A percentile compares a stretch with the other conserved stretches of the same genome.
These are phyloP conservation scores for Cryptops parisi DNA, from an alignment of 2,888 invertebrate species.

Conservation along the genomic window DNA sequence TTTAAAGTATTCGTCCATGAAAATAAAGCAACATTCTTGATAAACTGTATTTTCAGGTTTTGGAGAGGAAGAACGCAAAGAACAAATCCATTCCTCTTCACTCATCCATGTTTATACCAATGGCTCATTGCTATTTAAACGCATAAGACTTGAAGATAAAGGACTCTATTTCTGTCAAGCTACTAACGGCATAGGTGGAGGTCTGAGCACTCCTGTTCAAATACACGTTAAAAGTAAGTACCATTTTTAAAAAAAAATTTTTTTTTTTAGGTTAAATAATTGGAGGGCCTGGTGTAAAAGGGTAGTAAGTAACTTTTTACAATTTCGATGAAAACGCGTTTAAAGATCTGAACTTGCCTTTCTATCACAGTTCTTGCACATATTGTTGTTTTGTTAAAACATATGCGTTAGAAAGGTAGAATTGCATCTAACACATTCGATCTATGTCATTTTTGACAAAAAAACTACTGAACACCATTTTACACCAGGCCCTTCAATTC, in stretches of 20 bases:
- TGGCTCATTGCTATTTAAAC: conserved; percentile 74
- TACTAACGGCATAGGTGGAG: conserved; percentile 88
- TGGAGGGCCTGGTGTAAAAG: too few relatives aligned
- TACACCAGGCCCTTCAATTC: too few relatives aligned
- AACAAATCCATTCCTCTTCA: conserved; percentile 2
- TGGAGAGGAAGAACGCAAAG: conserved; percentile 10
- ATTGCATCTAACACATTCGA: too few relatives aligned
- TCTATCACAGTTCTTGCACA: too few relatives aligned
- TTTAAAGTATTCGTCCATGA: too few relatives aligned
- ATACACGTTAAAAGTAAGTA: conserved; percentile 7
- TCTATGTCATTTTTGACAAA: too few relatives aligned
- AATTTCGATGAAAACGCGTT: too few relatives aligned
- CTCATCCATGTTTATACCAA: conserved; percentile 74
- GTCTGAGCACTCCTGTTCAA: conserved; percentile 37
- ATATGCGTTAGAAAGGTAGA: too few relatives aligned
- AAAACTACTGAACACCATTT: too few relatives aligned
- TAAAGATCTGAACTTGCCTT: too few relatives aligned
- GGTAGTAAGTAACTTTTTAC: too few relatives aligned
- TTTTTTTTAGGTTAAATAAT: background rate
- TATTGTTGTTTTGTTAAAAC: too few relatives aligned
- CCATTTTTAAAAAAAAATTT: background rate
- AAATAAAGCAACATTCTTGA: background rate
- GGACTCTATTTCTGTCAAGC: conserved; percentile 93
- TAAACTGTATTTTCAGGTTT: conserved; percentile 15
- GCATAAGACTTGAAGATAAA: conserved; percentile 83